These are phyloP conservation scores for Mactromeris polynyma DNA, from an alignment of 2,888 invertebrate species.

Conservation along the genomic window DNA sequence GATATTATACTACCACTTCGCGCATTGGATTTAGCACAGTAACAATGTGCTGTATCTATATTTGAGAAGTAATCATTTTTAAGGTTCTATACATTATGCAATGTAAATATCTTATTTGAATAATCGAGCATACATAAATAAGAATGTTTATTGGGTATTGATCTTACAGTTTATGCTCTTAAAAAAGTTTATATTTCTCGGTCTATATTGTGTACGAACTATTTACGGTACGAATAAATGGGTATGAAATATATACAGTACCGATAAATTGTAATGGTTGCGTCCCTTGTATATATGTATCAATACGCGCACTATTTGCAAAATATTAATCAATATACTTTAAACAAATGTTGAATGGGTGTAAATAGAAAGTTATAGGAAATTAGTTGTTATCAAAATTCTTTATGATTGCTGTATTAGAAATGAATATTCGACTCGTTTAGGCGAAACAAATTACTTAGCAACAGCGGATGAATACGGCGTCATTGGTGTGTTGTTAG, in stretches of 20 bases:
- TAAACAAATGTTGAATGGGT: not conserved
- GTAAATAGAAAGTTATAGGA: not conserved
- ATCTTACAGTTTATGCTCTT: no score
- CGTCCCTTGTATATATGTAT: not conserved
- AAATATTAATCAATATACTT: not conserved
- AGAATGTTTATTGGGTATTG: no score
- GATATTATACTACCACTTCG: no score
- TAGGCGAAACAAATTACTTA: constrained; percentile 37
- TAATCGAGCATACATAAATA: no score
- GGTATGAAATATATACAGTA: not conserved
- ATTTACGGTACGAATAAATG: no score
- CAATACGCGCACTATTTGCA: constrained; percentile 6
- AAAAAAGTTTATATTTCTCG: no score
- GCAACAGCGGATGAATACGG: constrained; percentile 71
- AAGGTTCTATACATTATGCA: no score
- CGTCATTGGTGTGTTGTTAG: constrained; percentile 59
- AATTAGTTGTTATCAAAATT: not conserved
- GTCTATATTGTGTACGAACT: no score
- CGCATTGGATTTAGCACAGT: no score
- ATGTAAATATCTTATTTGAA: no score
- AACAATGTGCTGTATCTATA: no score
- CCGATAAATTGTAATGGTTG: not conserved
- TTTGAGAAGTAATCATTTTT: no score
- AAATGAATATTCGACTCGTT: not conserved
- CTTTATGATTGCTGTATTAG: not conserved